Percentiles rank a stretch among this genome's conserved stretches.
phyloP scores from a whole-genome alignment of 2,888 invertebrate genomes.

The Digitonthophagus gazella region DNA sequence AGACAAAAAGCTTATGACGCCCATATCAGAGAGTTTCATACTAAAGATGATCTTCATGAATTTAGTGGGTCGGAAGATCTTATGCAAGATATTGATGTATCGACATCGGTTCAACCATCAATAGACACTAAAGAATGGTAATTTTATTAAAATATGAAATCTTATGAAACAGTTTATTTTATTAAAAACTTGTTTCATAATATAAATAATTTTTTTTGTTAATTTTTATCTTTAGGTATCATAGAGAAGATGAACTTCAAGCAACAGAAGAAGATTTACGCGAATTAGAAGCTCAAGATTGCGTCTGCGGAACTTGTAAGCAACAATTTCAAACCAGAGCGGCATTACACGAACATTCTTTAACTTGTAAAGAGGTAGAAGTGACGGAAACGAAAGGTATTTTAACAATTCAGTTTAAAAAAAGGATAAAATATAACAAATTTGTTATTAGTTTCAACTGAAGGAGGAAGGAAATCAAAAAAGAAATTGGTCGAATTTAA shows the following conservation, averaged over 20 bases:
- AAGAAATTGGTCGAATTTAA: slow-evolving; percentile 51
- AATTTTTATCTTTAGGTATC: slow-evolving; percentile 38
- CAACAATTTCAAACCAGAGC: slow-evolving; percentile 49
- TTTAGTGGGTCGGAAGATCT: slow-evolving; percentile 85
- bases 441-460: slow-evolving; percentile 1
- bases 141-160: slow-evolving; percentile 2
- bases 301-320: slow-evolving; percentile 49
- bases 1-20: slow-evolving; percentile 64
- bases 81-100: slow-evolving; percentile 79
- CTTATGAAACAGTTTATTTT: background rate
- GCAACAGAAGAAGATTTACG: slow-evolving; percentile 52
- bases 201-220: slow-evolving; percentile 10
- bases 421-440: background rate
- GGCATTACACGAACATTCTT: slow-evolving; percentile 47
- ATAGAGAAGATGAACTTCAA: slow-evolving; percentile 50
- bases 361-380: slow-evolving; percentile 44
- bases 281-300: slow-evolving; percentile 49
- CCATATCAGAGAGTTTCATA: slow-evolving; percentile 61
- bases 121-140: slow-evolving; percentile 44
- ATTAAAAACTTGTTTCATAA: background rate
- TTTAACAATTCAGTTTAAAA: background rate
- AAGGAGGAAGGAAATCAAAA: slow-evolving; percentile 39
- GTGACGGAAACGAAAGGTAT: slow-evolving; percentile 22
- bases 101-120: slow-evolving; percentile 50
- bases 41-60: slow-evolving; percentile 61